Evolutionary conservation across 2,888 invertebrate species (phyloP).

Genomic region (Epistrophella euchroma): DNA sequence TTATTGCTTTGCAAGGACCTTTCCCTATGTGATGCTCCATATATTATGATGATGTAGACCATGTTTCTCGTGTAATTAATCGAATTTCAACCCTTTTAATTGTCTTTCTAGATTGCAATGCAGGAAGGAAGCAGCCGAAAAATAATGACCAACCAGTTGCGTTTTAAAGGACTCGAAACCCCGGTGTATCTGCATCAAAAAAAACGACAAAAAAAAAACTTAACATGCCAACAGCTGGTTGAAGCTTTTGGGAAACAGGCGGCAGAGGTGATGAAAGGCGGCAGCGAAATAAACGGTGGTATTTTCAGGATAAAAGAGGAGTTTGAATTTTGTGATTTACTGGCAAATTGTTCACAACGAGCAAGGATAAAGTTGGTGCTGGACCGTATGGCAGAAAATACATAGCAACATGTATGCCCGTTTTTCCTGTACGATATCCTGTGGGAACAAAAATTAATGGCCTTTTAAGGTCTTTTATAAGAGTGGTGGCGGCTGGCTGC

Average conservation of each 20-base stretch:
- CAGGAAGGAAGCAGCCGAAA: slow-evolving; percentile 22
- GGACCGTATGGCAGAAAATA: slow-evolving; percentile 29
- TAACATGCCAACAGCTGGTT: slow-evolving; percentile 42
- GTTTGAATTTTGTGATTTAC: slow-evolving; percentile 70
- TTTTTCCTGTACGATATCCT: slow-evolving; percentile 43
- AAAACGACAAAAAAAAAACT: slow-evolving; percentile 11
- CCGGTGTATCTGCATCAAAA: slow-evolving; percentile 53
- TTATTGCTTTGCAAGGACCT: slow-evolving; percentile 45
- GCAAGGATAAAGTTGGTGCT: slow-evolving; percentile 5
- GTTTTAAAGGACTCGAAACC: slow-evolving; percentile 14
- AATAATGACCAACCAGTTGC: slow-evolving; percentile 73
- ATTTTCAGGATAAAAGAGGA: slow-evolving; percentile 9
- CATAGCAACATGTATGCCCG: neutral
- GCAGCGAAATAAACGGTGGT: neutral
- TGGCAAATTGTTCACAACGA: slow-evolving; percentile 4
- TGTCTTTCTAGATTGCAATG: slow-evolving; percentile 58
- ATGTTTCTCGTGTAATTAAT: slow-evolving; percentile 66
- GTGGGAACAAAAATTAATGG: slow-evolving; percentile 63
- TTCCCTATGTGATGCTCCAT: neutral
- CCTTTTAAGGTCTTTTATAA: slow-evolving; percentile 63
- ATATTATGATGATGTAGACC: neutral
- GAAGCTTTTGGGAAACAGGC: too few species aligned
- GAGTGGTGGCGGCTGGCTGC: slow-evolving; percentile 10
- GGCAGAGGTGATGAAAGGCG: neutral
- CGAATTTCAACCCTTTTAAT: slow-evolving; percentile 74